A percentile compares a stretch with the other conserved stretches of the same genome.
These are phyloP conservation scores for Hormaphis cornu DNA, from an alignment of 1,140 invertebrate species.

Conservation along the genomic window DNA sequence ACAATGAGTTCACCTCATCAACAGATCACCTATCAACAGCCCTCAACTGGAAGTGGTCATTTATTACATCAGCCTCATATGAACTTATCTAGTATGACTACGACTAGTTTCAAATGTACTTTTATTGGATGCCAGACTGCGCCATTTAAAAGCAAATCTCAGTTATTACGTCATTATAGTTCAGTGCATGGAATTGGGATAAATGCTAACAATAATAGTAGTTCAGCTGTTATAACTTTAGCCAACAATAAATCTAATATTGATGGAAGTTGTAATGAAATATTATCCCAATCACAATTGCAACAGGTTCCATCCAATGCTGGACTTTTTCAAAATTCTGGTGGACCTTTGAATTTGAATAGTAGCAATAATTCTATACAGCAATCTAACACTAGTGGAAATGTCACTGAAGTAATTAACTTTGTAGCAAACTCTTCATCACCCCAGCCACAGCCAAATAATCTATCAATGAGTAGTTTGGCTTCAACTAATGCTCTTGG, in stretches of 20 bases:
- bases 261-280: not conserved
- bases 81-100: not conserved
- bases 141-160: slow-evolving; percentile 88
- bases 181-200: slow-evolving; percentile 68
- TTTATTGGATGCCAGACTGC: slow-evolving; percentile 75
- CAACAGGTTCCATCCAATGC: not conserved
- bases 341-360: slow-evolving; percentile 2
- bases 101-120: slow-evolving; percentile 62
- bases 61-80: slow-evolving; percentile 11
- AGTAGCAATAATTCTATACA: not conserved
- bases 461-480: not conserved
- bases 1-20: not conserved
- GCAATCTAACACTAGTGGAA: not conserved
- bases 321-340: not conserved
- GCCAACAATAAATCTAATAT: not conserved
- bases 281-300: not conserved
- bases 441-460: not conserved
- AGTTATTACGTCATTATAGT: slow-evolving; percentile 83
- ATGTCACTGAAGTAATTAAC: not conserved
- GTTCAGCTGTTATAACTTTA: not conserved
- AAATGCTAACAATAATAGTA: not conserved
- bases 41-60: not conserved
- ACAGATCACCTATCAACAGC: not conserved
- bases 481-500: not conserved
- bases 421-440: not conserved